phyloP scores from a whole-genome alignment of 2,888 invertebrate species.

The Apantesis nais region DNA sequence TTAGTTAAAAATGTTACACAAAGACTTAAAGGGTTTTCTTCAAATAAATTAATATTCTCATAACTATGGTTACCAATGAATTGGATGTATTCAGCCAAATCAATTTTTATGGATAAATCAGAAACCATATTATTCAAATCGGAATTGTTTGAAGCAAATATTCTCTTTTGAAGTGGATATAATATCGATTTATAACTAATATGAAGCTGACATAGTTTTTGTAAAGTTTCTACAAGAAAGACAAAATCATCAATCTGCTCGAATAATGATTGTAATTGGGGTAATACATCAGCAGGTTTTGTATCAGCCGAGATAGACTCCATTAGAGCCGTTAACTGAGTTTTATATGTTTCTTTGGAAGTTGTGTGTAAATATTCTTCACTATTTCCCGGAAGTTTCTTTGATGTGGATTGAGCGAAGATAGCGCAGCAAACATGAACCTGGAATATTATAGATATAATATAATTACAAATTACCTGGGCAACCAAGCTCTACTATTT shows the following conservation, averaged over 20 bases:
- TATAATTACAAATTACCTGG: neutral
- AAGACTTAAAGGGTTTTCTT: constrained; percentile 65
- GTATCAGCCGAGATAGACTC: constrained; percentile 48
- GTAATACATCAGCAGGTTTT: constrained; percentile 54
- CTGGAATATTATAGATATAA: constrained; percentile 26
- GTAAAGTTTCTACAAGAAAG: constrained; percentile 60
- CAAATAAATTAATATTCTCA: constrained; percentile 65
- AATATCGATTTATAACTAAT: constrained; percentile 66
- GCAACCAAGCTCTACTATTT: neutral
- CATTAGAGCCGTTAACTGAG: constrained; percentile 58
- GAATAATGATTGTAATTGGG: constrained; percentile 63
- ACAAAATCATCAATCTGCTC: constrained; percentile 66
- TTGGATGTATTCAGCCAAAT: constrained; percentile 74
- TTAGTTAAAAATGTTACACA: constrained; percentile 72
- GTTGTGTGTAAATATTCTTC: constrained; percentile 49
- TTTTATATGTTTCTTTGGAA: constrained; percentile 68
- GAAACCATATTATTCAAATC: constrained; percentile 53
- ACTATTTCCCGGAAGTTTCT: constrained; percentile 26
- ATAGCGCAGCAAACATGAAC: constrained; percentile 43
- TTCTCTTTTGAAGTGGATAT: constrained; percentile 69
- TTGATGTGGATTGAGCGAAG: constrained; percentile 33
- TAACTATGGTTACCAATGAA: constrained; percentile 71
- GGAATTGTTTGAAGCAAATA: constrained; percentile 54
- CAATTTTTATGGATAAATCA: constrained; percentile 73
- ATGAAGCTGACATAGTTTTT: constrained; percentile 64